These are phyloP conservation scores for Caranx melampygus DNA, from an alignment of 2,113 vertebrate species.

Conservation along the genomic window DNA sequence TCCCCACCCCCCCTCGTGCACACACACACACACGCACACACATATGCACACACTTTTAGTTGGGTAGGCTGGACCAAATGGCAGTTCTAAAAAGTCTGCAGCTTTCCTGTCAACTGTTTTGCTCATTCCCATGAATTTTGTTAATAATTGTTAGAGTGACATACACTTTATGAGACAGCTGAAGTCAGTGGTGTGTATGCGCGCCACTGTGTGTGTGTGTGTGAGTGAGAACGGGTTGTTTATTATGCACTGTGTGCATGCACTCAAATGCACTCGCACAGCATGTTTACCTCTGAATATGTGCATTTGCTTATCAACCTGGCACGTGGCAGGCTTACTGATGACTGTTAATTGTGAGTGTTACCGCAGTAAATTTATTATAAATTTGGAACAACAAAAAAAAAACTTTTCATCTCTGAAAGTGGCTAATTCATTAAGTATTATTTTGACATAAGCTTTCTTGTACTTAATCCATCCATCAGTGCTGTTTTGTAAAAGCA, in stretches of 20 bases:
- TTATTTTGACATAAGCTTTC: neutral
- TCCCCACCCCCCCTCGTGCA: constrained; percentile 15
- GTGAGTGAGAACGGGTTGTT: constrained; percentile 31
- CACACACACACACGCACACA: constrained; percentile 12
- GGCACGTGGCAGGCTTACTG: neutral
- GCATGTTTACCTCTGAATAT: constrained; percentile 62
- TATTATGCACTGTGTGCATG: constrained; percentile 53
- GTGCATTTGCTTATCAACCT: constrained; percentile 50
- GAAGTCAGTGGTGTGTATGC: constrained; percentile 38
- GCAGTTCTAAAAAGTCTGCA: constrained; percentile 68
- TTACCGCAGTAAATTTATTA: constrained; percentile 1
- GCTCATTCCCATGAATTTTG: constrained; percentile 68
- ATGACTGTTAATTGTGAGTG: constrained; percentile 11
- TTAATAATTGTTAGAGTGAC: constrained; percentile 79
- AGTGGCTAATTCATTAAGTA: neutral
- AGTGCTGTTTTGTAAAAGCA: constrained; percentile 5
- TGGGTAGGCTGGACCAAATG: constrained; percentile 67
- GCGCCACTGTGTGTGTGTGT: constrained; percentile 1
- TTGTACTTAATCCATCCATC: neutral
- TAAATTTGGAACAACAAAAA: neutral
- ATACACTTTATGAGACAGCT: constrained; percentile 51
- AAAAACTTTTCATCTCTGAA: neutral
- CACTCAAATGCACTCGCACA: constrained; percentile 24
- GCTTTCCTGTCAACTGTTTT: constrained; percentile 70
- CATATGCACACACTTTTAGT: constrained; percentile 24